Evolutionary conservation across 1,140 invertebrate genomes (phyloP).

Genomic region (Eulimnadia texana): DNA sequence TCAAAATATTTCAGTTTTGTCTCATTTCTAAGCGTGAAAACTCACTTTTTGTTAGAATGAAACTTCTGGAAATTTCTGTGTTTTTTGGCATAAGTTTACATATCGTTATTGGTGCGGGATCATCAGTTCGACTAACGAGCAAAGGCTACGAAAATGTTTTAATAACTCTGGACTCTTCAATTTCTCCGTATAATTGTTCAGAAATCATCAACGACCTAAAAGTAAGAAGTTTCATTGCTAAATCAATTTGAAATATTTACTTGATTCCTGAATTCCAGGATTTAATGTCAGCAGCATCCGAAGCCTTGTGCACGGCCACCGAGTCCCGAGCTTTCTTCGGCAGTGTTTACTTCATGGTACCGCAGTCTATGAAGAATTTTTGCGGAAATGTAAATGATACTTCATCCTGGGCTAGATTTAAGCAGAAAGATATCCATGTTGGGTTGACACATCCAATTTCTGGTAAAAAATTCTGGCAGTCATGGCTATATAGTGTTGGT

Average conservation of each 20-base stretch:
- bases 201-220: not conserved
- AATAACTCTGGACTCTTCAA: not conserved
- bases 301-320: not conserved
- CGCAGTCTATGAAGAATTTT: not conserved
- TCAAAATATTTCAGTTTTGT: too few relatives aligned
- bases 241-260: not conserved
- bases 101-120: too few relatives aligned
- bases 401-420: not conserved
- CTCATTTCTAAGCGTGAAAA: too few relatives aligned
- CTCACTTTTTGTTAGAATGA: too few relatives aligned
- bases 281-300: not conserved
- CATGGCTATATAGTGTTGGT: not conserved
- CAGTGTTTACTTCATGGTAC: not conserved
- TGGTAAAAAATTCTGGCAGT: not conserved
- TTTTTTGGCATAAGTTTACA: too few relatives aligned
- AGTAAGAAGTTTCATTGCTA: not conserved
- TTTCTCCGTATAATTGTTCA: not conserved
- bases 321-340: not conserved
- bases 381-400: not conserved
- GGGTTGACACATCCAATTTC: not conserved
- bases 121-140: not conserved
- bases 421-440: not conserved
- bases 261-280: not conserved
- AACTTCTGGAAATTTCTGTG: too few relatives aligned
- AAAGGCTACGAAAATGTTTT: not conserved